These are phyloP conservation scores for Stegodyphus dumicola DNA, from an alignment of 1,140 invertebrate genomes.

Conservation along the genomic window DNA sequence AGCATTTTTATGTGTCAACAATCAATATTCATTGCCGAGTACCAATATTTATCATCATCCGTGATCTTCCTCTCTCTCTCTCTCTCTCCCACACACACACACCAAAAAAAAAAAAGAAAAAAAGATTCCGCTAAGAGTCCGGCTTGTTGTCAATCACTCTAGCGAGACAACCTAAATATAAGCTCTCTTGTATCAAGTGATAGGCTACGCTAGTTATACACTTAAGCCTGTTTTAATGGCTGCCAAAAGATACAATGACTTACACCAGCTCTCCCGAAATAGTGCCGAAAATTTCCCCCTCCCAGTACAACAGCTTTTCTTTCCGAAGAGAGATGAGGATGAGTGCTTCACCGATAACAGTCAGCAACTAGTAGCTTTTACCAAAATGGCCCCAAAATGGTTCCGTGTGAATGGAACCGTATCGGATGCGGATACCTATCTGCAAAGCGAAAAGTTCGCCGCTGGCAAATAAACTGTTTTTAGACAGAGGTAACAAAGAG, in stretches of 20 bases:
- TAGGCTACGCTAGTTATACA: not conserved
- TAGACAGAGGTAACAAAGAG: conserved; percentile 8
- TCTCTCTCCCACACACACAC: too few relatives aligned
- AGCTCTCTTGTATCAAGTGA: not conserved
- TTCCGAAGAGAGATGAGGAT: not conserved
- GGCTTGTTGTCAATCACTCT: not conserved
- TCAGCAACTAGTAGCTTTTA: conserved; percentile 38
- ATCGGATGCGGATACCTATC: not conserved
- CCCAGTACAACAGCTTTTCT: not conserved
- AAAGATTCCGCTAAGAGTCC: not conserved
- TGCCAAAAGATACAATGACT: not conserved
- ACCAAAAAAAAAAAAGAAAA: too few relatives aligned
- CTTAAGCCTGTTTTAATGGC: not conserved
- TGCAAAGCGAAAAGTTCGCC: conserved; percentile 3
- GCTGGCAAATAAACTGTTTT: conserved; percentile 12
- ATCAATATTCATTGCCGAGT: not conserved
- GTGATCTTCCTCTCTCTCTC: not conserved
- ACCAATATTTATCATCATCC: not conserved
- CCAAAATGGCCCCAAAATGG: conserved; percentile 30
- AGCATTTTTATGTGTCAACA: not conserved
- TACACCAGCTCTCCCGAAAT: not conserved
- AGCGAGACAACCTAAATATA: not conserved
- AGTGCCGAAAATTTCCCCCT: not conserved
- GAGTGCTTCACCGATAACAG: not conserved
- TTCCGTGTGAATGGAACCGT: conserved; percentile 15